Evolutionary conservation across 2,113 vertebrate genomes (phyloP), one percentile per base, ranked within the genome.

Genomic region (Menidia beryllina): DNA sequence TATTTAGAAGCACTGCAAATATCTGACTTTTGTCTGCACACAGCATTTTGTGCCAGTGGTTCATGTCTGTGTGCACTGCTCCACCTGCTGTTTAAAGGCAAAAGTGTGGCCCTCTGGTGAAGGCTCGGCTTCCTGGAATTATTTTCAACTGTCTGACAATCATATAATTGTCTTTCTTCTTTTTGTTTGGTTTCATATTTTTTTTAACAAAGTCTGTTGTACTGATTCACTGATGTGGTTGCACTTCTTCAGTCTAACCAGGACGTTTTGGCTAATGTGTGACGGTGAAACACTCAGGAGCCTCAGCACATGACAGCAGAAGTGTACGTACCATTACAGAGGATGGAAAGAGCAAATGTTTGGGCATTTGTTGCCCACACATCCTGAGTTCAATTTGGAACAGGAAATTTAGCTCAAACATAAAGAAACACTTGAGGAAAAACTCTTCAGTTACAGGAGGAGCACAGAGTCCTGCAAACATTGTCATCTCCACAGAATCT

Each of bases 71-170:
- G 62, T 36, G 20, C 38, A 53, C 21, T 66, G 63, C 72, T 7
- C 63, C 72, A 60, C 43, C 72, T 75, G 56, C 56, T 68, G 72
- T 45, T 23, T 54, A 58, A 51, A 41, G 23, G 6, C 34, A 27
- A 20, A 25, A 26, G n/a, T 53, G 49, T 7, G 51, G 12, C 24
- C n/a, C 23, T 10, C 9, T 0, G 12, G 26, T 64, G 61, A 26
- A 23, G 52, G 34, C 52, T 53, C 15, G 41, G 13, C 15, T 41
- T 53, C 39, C 23, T 52, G 48, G 52, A 52, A 39, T 39, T 39
- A 64, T n/a, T n/a, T n/a, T n/a, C n/a, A n/a, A n/a, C n/a, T n/a
- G n/a, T n/a, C n/a, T n/a, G n/a, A n/a, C n/a, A n/a, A n/a, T n/a
- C n/a, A n/a, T n/a, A n/a, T n/a, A n/a, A n/a, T n/a, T n/a, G n/a